These are phyloP conservation scores for Drosophila atripex DNA, from an alignment of 2,888 invertebrate species.

Conservation along the genomic window DNA sequence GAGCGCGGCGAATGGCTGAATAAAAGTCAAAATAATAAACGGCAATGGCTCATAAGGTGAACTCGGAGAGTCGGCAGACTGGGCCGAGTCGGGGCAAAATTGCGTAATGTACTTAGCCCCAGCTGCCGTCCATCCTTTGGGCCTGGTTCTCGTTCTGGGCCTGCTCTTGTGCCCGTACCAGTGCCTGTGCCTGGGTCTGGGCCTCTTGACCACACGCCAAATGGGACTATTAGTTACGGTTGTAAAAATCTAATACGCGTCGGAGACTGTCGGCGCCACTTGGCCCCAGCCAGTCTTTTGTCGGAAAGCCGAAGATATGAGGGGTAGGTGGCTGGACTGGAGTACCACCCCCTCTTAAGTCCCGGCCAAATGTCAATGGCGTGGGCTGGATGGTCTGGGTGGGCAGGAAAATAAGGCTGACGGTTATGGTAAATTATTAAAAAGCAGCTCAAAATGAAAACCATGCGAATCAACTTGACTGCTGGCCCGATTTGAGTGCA, in stretches of 20 bases:
- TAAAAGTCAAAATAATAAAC: constrained; percentile 81
- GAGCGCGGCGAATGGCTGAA: constrained; percentile 79
- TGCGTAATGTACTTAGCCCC: constrained; percentile 73
- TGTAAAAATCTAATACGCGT: constrained; percentile 76
- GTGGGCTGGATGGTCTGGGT: constrained; percentile 18
- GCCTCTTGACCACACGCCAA: constrained; percentile 70
- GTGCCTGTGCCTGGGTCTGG: constrained; percentile 5
- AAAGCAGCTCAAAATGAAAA: constrained; percentile 70
- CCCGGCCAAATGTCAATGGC: constrained; percentile 42
- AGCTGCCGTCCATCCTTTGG: constrained; percentile 53
- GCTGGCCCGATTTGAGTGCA: constrained; percentile 60
- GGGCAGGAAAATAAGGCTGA: constrained; percentile 59
- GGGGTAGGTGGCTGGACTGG: constrained; percentile 39
- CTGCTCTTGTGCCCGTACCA: constrained; percentile 1
- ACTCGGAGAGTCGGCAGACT: constrained; percentile 14
- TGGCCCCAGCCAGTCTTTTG: constrained; percentile 42
- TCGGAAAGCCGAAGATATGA: constrained; percentile 9
- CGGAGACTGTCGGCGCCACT: constrained; percentile 59
- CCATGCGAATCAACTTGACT: constrained; percentile 57
- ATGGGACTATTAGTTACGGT: constrained; percentile 80
- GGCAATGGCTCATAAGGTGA: constrained; percentile 78
- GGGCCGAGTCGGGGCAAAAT: constrained; percentile 18
- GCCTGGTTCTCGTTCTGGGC: not conserved
- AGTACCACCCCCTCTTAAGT: constrained; percentile 6
- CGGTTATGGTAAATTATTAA: constrained; percentile 79